Evolutionary conservation across 2,888 invertebrate genomes (phyloP).

Genomic region (Cheilosia scutellata): DNA sequence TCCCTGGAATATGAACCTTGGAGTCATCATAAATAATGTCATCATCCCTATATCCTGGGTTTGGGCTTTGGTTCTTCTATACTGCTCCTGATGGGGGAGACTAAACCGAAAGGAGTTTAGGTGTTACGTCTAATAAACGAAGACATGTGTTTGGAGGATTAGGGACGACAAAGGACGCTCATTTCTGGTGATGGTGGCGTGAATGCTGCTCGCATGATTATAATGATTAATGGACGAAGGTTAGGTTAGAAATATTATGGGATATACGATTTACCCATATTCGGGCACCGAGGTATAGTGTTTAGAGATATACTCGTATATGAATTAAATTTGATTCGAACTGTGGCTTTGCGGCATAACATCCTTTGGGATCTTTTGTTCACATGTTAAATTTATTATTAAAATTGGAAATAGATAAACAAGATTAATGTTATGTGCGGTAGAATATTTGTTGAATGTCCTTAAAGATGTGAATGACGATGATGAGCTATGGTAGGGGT

Average conservation of each 20-base stretch:
- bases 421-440: constrained; percentile 33
- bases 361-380: background rate
- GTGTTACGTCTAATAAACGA: constrained; percentile 29
- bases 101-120: constrained; percentile 10
- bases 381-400: constrained; percentile 44
- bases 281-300: background rate
- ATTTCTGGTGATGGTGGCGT: constrained; percentile 3
- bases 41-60: constrained; percentile 20
- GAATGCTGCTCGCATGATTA: constrained; percentile 30
- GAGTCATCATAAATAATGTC: constrained; percentile 57
- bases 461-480: background rate
- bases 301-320: background rate
- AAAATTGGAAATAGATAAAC: constrained; percentile 55
- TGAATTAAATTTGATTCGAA: constrained; percentile 29
- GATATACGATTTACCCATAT: background rate
- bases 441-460: background rate
- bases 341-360: constrained; percentile 12
- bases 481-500: background rate
- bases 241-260: background rate
- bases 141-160: constrained; percentile 44
- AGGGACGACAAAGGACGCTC: constrained; percentile 37
- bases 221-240: constrained; percentile 45
- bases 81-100: background rate
- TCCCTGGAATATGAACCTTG: constrained; percentile 24
- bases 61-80: background rate